Percentiles rank a stretch among this genome's conserved stretches.
phyloP scores from a whole-genome alignment of 2,888 invertebrate genomes.

The Chouioia cunea region DNA sequence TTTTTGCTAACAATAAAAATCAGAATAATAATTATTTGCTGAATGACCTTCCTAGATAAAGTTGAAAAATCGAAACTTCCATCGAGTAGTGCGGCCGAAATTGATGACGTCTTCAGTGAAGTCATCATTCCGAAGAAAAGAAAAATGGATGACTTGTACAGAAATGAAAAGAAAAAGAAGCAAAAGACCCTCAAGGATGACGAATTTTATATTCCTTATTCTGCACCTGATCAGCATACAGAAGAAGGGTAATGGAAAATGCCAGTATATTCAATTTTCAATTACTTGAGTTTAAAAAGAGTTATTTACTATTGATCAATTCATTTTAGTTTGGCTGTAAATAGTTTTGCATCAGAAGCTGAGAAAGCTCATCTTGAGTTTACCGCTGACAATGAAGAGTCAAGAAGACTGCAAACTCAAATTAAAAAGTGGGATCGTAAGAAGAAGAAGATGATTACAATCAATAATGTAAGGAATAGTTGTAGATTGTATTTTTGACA shows the following conservation, averaged over 20 bases:
- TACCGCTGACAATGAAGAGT: conserved; percentile 82
- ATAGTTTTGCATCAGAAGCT: conserved; percentile 85
- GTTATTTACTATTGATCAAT: not conserved
- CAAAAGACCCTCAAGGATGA: conserved; percentile 73
- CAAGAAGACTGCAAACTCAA: conserved; percentile 73
- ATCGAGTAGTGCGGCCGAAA: conserved; percentile 71
- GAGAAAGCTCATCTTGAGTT: conserved; percentile 85
- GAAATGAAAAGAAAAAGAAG: conserved; percentile 70
- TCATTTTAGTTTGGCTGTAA: conserved; percentile 77
- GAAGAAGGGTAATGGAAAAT: conserved; percentile 78
- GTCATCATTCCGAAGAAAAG: conserved; percentile 73
- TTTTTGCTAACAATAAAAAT: not conserved
- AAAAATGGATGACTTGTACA: conserved; percentile 73
- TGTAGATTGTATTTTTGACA: conserved; percentile 50
- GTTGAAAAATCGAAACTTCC: conserved; percentile 55
- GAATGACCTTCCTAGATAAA: conserved; percentile 20
- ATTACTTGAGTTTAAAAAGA: not conserved
- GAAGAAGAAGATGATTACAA: conserved; percentile 92
- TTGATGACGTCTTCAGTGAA: conserved; percentile 72
- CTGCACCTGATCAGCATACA: conserved; percentile 86
- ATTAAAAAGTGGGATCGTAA: conserved; percentile 93
- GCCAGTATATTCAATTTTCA: conserved; percentile 16
- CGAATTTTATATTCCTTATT: conserved; percentile 90
- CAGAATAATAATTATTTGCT: not conserved
- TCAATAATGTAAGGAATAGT: conserved; percentile 71